These are phyloP conservation scores for Capitella teleta DNA, from an alignment of 1,140 invertebrate species.

Conservation along the genomic window DNA sequence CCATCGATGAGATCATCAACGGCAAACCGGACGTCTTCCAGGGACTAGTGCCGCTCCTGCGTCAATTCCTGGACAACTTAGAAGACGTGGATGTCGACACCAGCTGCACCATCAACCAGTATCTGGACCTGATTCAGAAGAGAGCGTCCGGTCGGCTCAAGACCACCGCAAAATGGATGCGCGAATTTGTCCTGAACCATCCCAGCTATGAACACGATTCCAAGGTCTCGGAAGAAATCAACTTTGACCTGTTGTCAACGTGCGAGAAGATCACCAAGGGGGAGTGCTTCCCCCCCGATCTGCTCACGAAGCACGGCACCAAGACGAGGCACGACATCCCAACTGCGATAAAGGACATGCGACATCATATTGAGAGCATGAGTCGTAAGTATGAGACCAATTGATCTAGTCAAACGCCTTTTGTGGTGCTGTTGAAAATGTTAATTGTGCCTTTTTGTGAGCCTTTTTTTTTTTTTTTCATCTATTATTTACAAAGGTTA, in stretches of 20 bases:
- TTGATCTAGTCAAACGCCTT: too few species aligned
- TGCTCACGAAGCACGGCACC: slow-evolving; percentile 7
- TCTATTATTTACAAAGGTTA: too few species aligned
- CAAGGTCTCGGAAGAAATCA: slow-evolving; percentile 72
- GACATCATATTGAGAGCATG: too few species aligned
- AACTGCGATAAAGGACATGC: slow-evolving; percentile 3
- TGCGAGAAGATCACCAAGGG: slow-evolving; percentile 44
- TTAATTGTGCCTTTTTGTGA: too few species aligned
- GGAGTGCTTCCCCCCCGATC: slow-evolving; percentile 1
- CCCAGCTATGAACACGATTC: slow-evolving; percentile 84
- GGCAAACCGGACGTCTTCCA: slow-evolving; percentile 67
- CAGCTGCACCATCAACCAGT: slow-evolving; percentile 84
- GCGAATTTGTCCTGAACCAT: slow-evolving; percentile 79
- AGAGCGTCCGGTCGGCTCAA: slow-evolving; percentile 67
- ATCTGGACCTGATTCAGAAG: slow-evolving; percentile 84
- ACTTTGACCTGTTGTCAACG: slow-evolving; percentile 81
- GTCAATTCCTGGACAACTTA: slow-evolving; percentile 82
- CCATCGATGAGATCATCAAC: slow-evolving; percentile 93
- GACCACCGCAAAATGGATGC: slow-evolving; percentile 77
- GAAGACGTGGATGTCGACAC: slow-evolving; percentile 47
- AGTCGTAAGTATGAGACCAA: too few species aligned
- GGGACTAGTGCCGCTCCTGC: slow-evolving; percentile 85
- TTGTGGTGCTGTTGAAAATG: too few species aligned
- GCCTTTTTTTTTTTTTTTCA: too few species aligned
- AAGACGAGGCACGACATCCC: slow-evolving; percentile 8